Evolutionary conservation across 2,888 invertebrate species (phyloP).

Genomic region (Rugalucina vietnamica): DNA sequence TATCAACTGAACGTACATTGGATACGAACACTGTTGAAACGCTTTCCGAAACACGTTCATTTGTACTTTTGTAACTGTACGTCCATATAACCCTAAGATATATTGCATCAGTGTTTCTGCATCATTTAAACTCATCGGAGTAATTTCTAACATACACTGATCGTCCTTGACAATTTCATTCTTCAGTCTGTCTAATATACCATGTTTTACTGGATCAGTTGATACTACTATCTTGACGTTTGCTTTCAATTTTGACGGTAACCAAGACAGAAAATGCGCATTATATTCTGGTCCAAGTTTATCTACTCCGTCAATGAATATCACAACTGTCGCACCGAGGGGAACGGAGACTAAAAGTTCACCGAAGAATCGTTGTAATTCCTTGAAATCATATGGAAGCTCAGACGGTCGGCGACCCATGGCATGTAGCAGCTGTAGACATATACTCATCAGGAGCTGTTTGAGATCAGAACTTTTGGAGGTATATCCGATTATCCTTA

Average conservation of each 20-base stretch:
- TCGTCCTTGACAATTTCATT: constrained; percentile 61
- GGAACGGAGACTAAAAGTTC: constrained; percentile 74
- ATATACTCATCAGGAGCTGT: constrained; percentile 77
- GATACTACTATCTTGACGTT: constrained; percentile 81
- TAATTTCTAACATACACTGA: constrained; percentile 45
- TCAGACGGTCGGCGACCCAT: constrained; percentile 55
- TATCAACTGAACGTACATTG: constrained; percentile 76
- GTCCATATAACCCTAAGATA: constrained; percentile 60
- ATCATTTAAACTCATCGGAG: constrained; percentile 54
- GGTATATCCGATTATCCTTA: constrained; percentile 77
- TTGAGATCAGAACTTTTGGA: constrained; percentile 72
- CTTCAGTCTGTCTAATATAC: constrained; percentile 67
- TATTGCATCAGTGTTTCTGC: constrained; percentile 65
- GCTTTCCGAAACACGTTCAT: constrained; percentile 64
- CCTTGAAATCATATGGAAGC: constrained; percentile 74
- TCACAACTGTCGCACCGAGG: constrained; percentile 69
- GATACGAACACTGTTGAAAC: constrained; percentile 71
- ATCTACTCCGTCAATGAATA: constrained; percentile 75
- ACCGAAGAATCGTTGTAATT: constrained; percentile 74
- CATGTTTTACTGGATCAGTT: constrained; percentile 66
- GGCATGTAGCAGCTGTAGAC: constrained; percentile 72
- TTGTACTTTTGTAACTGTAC: constrained; percentile 73
- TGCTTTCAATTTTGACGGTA: constrained; percentile 74
- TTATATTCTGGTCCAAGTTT: constrained; percentile 70
- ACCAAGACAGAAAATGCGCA: constrained; percentile 77